Conservation (phyloP, 2,797 vertebrate genomes). For the Menidia menidia region DNA sequence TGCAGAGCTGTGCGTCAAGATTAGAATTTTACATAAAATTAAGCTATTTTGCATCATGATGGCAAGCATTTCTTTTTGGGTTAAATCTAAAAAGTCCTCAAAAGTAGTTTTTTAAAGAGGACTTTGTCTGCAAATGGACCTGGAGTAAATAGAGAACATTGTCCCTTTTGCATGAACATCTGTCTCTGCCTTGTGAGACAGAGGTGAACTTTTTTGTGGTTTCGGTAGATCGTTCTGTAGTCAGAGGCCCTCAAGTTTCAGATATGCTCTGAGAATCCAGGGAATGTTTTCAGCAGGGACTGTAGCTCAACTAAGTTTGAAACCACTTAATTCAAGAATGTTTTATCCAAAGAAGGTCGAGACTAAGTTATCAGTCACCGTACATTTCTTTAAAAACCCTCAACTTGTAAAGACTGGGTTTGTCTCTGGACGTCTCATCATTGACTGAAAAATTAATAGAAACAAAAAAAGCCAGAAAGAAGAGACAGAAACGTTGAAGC, state of each 20-base stretch:
- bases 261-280: slow-evolving; percentile 10
- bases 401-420: slow-evolving; percentile 44
- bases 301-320: slow-evolving; percentile 8
- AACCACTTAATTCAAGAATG: slow-evolving; percentile 33
- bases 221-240: slow-evolving; percentile 29
- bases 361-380: slow-evolving; percentile 32
- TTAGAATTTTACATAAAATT: slow-evolving; percentile 11
- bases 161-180: slow-evolving; percentile 42
- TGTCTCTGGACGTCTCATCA: slow-evolving; percentile 56
- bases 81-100: slow-evolving; percentile 1
- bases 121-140: not conserved
- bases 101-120: not conserved
- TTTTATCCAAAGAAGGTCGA: slow-evolving; percentile 24
- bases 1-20: slow-evolving; percentile 16
- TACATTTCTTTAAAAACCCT: slow-evolving; percentile 48
- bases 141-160: slow-evolving; percentile 21
- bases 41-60: not conserved
- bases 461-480: slow-evolving; percentile 15
- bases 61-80: not conserved
- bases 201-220: slow-evolving; percentile 31
- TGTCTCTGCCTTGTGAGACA: slow-evolving; percentile 16
- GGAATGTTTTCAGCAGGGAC: not conserved
- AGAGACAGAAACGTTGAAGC: slow-evolving; percentile 39
- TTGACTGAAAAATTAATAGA: slow-evolving; percentile 10
- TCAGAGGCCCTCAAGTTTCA: slow-evolving; percentile 22